Percentiles rank a stretch among this genome's conserved stretches.
Evolutionary conservation across 2,888 invertebrate genomes (phyloP).

Genomic region (Cephus spinipes): DNA sequence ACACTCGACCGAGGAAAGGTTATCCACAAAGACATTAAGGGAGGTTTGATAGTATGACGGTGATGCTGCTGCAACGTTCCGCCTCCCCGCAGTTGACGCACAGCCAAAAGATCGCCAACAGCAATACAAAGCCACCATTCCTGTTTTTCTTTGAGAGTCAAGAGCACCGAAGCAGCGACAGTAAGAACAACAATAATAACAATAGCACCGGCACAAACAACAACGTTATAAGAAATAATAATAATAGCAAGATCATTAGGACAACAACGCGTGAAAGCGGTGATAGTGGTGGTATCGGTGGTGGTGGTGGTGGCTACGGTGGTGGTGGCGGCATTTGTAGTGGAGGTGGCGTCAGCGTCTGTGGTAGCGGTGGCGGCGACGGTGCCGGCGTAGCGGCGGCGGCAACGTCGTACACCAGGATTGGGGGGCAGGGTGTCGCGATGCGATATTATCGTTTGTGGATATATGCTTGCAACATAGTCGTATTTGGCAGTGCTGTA

Average conservation of each 20-base stretch:
- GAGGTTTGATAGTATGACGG: constrained; percentile 64
- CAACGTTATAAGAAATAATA: constrained; percentile 20
- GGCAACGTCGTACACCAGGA: constrained; percentile 69
- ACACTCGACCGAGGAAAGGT: constrained; percentile 14
- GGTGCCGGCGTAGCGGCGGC: constrained; percentile 67
- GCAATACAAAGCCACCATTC: constrained; percentile 56
- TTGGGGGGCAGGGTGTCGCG: constrained; percentile 74
- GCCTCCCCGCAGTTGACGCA: constrained; percentile 64
- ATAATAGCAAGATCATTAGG: constrained; percentile 11
- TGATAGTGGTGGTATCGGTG: constrained; percentile 24
- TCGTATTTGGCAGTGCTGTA: constrained; percentile 84
- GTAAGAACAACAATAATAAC: constrained; percentile 34
- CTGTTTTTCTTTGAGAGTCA: constrained; percentile 57
- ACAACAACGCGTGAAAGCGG: constrained; percentile 17
- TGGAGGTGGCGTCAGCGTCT: constrained; percentile 68
- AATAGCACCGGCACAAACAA: constrained; percentile 31
- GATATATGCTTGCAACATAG: constrained; percentile 93
- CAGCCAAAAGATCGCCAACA: constrained; percentile 60
- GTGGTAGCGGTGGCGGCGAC: constrained; percentile 67
- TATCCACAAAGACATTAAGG: constrained; percentile 30
- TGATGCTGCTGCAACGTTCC: constrained; percentile 67
- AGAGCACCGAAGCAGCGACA: constrained; percentile 38
- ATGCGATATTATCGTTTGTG: constrained; percentile 90
- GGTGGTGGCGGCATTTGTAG: constrained; percentile 66
- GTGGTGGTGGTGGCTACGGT: constrained; percentile 64